A percentile compares a stretch with the other conserved stretches of the same genome.
These are phyloP conservation scores for Epistrophe eligans DNA, from an alignment of 2,888 invertebrate genomes.

Conservation along the genomic window DNA sequence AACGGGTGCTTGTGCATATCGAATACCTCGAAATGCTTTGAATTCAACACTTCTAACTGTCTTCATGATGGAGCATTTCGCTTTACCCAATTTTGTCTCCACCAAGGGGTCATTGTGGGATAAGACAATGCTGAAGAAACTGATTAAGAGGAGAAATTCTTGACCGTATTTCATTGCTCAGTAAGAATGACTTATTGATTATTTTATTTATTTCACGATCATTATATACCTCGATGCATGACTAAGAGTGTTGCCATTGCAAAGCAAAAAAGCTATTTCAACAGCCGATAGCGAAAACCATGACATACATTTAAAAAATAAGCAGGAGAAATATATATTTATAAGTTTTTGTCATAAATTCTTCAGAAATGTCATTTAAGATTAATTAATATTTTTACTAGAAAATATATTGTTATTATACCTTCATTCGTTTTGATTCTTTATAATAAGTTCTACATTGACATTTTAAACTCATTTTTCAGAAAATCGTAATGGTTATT, in stretches of 20 bases:
- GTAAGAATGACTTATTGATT: background rate
- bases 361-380: too few relatives aligned
- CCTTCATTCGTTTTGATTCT: too few relatives aligned
- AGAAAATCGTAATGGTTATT: too few relatives aligned
- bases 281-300: too few relatives aligned
- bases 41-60: slow-evolving; percentile 83
- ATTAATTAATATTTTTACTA: too few relatives aligned
- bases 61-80: slow-evolving; percentile 83
- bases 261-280: too few relatives aligned
- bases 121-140: background rate
- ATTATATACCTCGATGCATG: background rate
- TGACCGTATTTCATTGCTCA: background rate
- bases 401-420: too few relatives aligned
- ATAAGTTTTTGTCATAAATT: too few relatives aligned
- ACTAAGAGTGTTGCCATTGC: background rate
- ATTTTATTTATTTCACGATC: background rate
- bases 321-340: too few relatives aligned
- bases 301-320: too few relatives aligned
- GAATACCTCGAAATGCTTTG: slow-evolving; percentile 84
- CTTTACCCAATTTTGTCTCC: slow-evolving; percentile 80
- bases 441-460: too few relatives aligned
- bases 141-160: background rate
- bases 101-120: slow-evolving; percentile 51
- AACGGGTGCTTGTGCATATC: slow-evolving; percentile 84
- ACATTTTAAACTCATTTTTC: too few relatives aligned